Base-by-base conservation (phyloP, 2,113 vertebrate species). In the Cyprinus carpio region DNA sequence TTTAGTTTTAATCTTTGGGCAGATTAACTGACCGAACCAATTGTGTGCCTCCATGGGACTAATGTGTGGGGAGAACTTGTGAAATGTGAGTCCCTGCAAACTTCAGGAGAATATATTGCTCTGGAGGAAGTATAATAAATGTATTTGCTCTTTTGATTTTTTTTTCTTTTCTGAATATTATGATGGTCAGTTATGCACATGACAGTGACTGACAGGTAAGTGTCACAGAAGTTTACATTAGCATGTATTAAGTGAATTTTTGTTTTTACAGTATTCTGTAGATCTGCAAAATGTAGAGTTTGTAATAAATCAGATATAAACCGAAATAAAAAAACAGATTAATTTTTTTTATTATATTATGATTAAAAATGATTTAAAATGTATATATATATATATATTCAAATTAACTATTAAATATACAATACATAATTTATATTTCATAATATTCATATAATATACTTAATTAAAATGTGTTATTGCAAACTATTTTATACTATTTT, bases 1-100 rank as follows among this genome's bases (percentile, higher is more conserved):
- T 81, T 76, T 86, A 23, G 31, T 64, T 75, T 34, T 89, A 87
- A 87, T 86, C 86, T 88, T 85, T 85, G 51, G 37, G 46, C 78
- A 81, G 77, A 85, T 85, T 81, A 81, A 54, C 56, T 1, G 8
- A 4, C 37, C 69, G 6, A 56, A 81, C 54, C 67, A 81, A 75
- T 65, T 75, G 54, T 81, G 18, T 4, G 23, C 13, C 49, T 13
- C 4, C 77, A 62, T 0, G 15, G 37, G 23, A 46, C 58, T 25
- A 58, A 29, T 62, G 20, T 80, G 76, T 25, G 37, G 3, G 13
- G 18, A 43, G 31, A 81, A 64, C 29, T 64, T 62, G 56, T 62
- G 77, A 64, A 80, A 4, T 77, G 1, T 23, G n/a, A 76, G 75
- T 15, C 27, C 13, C 37, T 81, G 60, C 11, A 46, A 46, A 82